Percentiles rank a stretch among this genome's conserved stretches.
phyloP scores from a whole-genome alignment of 2,797 vertebrate genomes.

The Petrocephalus sullivani region DNA sequence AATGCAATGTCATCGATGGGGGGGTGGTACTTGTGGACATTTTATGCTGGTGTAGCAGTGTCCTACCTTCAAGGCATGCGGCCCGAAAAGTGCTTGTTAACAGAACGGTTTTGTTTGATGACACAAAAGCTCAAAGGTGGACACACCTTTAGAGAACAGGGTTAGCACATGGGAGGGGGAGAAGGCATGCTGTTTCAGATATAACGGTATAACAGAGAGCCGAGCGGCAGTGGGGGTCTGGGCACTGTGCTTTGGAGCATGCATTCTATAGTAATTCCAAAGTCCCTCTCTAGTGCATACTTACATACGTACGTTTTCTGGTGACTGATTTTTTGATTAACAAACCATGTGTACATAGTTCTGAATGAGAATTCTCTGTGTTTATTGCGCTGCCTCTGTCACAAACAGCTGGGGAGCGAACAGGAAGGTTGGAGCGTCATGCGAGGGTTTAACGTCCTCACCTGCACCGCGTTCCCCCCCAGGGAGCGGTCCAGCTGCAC shows the following conservation, averaged over 20 bases:
- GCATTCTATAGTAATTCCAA: neutral
- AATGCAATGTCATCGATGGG: neutral
- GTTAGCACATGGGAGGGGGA: neutral
- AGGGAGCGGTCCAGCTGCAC: constrained; percentile 78
- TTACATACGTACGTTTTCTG: neutral
- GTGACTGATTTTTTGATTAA: neutral
- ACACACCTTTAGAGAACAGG: neutral
- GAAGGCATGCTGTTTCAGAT: no score
- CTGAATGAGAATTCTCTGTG: neutral
- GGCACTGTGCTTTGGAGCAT: neutral
- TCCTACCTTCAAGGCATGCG: neutral
- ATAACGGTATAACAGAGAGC: neutral
- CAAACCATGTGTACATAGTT: neutral
- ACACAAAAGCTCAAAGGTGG: neutral
- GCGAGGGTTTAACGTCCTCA: constrained; percentile 35
- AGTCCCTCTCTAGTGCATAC: neutral
- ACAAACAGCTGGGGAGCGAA: neutral
- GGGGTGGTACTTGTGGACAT: neutral
- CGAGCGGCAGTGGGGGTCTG: neutral
- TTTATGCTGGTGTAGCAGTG: neutral
- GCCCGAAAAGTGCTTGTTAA: neutral
- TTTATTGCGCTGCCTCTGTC: neutral
- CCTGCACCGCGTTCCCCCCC: constrained; percentile 77
- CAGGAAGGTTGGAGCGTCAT: neutral
- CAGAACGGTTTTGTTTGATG: neutral